phyloP scores from a whole-genome alignment of 2,113 vertebrate species.

The Morone saxatilis region DNA sequence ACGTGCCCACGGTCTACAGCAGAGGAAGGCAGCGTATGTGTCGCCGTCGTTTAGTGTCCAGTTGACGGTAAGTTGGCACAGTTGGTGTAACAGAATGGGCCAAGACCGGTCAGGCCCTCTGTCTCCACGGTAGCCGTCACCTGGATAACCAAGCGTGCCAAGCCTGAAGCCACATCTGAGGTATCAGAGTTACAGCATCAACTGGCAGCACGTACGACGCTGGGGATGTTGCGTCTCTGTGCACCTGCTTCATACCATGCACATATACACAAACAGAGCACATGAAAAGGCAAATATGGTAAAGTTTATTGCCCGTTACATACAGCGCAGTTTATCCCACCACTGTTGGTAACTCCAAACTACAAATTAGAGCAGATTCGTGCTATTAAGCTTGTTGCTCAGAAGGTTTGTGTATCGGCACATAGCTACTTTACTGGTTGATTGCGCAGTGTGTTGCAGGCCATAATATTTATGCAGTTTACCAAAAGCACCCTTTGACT shows the following conservation, averaged over 20 bases:
- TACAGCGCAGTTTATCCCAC: not conserved
- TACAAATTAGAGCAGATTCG: not conserved
- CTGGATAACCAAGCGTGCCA: constrained; percentile 73
- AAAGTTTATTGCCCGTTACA: not conserved
- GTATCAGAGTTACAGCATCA: constrained; percentile 50
- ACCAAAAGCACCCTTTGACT: not conserved
- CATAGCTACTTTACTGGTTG: not conserved
- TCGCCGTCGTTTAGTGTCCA: constrained; percentile 71
- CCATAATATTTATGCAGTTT: not conserved
- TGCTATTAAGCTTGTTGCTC: not conserved
- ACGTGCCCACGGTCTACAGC: constrained; percentile 23
- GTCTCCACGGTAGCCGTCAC: constrained; percentile 73
- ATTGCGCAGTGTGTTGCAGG: not conserved
- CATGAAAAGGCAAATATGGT: constrained; percentile 10
- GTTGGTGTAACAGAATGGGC: constrained; percentile 72
- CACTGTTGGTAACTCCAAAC: not conserved
- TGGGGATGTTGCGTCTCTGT: not conserved
- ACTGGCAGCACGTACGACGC: constrained; percentile 41
- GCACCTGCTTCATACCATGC: constrained; percentile 22
- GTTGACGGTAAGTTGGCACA: constrained; percentile 77
- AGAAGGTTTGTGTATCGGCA: too few species aligned
- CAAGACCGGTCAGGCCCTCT: constrained; percentile 76
- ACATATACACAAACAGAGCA: not conserved
- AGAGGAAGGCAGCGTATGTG: constrained; percentile 42
- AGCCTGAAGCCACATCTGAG: constrained; percentile 67